Conservation (phyloP, 2,888 invertebrate genomes). For the Thereva unica region DNA sequence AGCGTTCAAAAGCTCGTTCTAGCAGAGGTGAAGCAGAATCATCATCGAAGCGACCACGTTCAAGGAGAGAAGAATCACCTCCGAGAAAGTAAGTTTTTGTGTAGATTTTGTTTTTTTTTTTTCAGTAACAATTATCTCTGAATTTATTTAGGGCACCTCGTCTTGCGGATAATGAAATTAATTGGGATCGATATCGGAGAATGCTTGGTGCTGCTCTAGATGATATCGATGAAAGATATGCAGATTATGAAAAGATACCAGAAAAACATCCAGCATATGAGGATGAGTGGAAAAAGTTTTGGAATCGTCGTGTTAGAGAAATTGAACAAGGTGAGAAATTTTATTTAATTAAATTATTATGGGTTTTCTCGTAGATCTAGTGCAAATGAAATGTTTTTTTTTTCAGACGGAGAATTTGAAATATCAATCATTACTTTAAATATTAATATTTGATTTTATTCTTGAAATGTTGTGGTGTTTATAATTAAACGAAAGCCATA, state of each 20-base stretch:
- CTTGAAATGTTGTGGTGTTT: too few species aligned
- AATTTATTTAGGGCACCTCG: conserved; percentile 4
- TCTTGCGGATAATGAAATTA: conserved; percentile 27
- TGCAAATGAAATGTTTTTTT: too few species aligned
- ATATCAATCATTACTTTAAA: too few species aligned
- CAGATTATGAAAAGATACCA: conserved; percentile 30
- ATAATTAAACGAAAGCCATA: too few species aligned
- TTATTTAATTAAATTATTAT: too few species aligned
- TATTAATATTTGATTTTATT: too few species aligned
- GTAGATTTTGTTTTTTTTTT: neutral
- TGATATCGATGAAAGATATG: conserved; percentile 36
- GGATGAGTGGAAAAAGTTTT: conserved; percentile 41
- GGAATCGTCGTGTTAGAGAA: conserved; percentile 33
- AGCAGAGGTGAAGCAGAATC: neutral
- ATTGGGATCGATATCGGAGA: conserved; percentile 39
- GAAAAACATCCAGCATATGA: conserved; percentile 40
- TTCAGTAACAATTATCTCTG: neutral
- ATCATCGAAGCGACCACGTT: neutral
- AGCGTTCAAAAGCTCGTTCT: neutral
- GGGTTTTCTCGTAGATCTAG: too few species aligned
- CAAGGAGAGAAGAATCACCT: conserved; percentile 3
- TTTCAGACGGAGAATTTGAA: too few species aligned
- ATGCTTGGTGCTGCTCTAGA: conserved; percentile 38
- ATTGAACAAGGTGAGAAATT: conserved; percentile 35
- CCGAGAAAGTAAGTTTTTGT: conserved; percentile 20